These are phyloP conservation scores for Tetraodon nigroviridis DNA, from an alignment of 2,113 vertebrate genomes.

Conservation along the genomic window DNA sequence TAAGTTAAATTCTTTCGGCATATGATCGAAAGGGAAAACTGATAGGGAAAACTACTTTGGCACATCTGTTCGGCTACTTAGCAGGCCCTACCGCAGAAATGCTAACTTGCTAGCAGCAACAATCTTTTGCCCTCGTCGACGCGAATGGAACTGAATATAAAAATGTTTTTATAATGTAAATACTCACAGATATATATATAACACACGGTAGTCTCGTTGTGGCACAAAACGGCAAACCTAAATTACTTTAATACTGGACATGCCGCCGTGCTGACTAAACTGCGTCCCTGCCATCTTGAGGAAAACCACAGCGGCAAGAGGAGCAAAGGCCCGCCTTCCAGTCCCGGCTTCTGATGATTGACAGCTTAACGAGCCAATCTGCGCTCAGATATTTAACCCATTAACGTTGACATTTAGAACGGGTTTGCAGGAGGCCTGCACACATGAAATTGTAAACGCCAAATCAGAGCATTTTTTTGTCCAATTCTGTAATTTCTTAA, in stretches of 20 bases:
- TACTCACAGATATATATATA: constrained; percentile 48
- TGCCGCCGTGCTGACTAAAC: constrained; percentile 16
- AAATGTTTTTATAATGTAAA: background rate
- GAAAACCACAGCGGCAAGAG: constrained; percentile 31
- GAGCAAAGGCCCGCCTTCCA: constrained; percentile 20
- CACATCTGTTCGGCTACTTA: constrained; percentile 20
- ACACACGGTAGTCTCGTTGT: constrained; percentile 6
- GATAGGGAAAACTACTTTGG: background rate
- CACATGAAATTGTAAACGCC: background rate
- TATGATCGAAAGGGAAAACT: background rate
- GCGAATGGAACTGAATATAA: background rate
- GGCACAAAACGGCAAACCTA: constrained; percentile 12
- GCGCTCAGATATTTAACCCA: background rate
- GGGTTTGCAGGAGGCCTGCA: background rate
- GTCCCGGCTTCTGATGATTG: constrained; percentile 50
- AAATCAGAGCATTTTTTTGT: too few relatives aligned
- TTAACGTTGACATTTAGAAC: background rate
- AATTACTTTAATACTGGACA: constrained; percentile 37
- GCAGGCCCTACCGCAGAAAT: constrained; percentile 23
- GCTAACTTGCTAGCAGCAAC: constrained; percentile 31
- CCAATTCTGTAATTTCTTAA: too few relatives aligned
- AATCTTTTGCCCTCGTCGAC: background rate
- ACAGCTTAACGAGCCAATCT: constrained; percentile 34
- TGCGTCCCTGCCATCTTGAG: constrained; percentile 71
- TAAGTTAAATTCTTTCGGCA: too few relatives aligned